Conservation (phyloP, 2,113 vertebrate species). For the Apteryx mantelli region DNA sequence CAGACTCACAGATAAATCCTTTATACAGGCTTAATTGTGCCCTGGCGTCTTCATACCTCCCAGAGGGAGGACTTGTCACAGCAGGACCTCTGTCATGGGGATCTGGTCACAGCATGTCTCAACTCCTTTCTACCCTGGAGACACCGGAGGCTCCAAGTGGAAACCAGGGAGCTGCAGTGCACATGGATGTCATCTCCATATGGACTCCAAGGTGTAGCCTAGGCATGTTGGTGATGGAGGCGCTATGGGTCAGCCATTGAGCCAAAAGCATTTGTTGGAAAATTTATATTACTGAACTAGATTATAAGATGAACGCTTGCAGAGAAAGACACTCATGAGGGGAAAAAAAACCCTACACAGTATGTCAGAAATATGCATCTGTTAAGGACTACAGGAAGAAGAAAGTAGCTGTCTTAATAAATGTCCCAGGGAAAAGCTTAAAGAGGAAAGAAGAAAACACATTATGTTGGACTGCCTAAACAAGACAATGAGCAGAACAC, state of each 20-base stretch:
- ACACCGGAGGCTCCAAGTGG: not conserved
- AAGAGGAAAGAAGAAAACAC: not conserved
- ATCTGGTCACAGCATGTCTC: not conserved
- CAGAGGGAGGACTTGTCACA: too few species aligned
- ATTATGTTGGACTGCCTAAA: not conserved
- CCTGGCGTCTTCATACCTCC: not conserved
- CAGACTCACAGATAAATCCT: not conserved
- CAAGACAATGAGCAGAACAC: not conserved
- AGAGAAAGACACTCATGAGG: not conserved
- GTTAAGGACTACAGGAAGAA: not conserved
- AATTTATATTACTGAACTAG: not conserved
- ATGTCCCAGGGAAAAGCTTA: not conserved
- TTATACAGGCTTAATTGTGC: not conserved
- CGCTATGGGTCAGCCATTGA: not conserved
- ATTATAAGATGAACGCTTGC: not conserved
- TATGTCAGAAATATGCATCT: not conserved
- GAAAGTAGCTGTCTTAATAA: not conserved
- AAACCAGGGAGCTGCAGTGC: not conserved
- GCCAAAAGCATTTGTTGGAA: not conserved
- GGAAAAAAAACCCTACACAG: not conserved
- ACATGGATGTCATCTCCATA: not conserved
- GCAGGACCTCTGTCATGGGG: too few species aligned
- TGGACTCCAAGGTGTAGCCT: rapidly evolving
- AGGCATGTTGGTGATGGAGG: rapidly evolving
- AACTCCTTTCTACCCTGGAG: rapidly evolving